Conservation (phyloP, 2,888 invertebrate species). For the Netelia fuscicornis region DNA sequence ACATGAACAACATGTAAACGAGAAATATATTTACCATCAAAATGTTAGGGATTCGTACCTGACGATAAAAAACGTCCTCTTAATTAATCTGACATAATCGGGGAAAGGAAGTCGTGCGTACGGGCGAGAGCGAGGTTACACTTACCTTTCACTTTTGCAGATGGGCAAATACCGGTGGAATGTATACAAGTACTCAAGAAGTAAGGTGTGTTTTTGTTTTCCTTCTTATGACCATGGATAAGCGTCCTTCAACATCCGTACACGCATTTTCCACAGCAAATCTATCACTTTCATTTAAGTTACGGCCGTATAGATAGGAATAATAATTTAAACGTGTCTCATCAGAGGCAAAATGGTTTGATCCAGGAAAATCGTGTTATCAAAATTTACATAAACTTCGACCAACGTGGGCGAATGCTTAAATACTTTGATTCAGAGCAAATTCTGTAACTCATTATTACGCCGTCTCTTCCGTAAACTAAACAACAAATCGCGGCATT, state of each 20-base stretch:
- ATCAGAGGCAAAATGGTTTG: too few species aligned
- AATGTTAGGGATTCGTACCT: not conserved
- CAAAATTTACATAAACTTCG: not conserved
- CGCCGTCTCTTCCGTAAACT: not conserved
- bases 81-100: conserved; percentile 44
- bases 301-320: too few species aligned
- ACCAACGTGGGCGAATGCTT: not conserved
- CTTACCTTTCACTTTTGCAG: conserved; percentile 68
- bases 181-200: conserved; percentile 2
- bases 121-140: conserved; percentile 40
- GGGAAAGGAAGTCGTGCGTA: conserved; percentile 42
- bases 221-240: not conserved
- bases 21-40: not conserved
- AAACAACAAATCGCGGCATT: not conserved
- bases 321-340: too few species aligned
- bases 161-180: conserved; percentile 45
- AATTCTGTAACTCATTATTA: not conserved
- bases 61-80: not conserved
- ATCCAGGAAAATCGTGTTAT: not conserved
- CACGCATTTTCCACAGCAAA: too few species aligned
- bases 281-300: too few species aligned
- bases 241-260: too few species aligned
- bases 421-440: not conserved
- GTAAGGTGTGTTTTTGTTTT: conserved; percentile 21
- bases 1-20: not conserved